These are phyloP conservation scores for Apoda limacodes DNA, from an alignment of 2,888 invertebrate genomes.

Conservation along the genomic window DNA sequence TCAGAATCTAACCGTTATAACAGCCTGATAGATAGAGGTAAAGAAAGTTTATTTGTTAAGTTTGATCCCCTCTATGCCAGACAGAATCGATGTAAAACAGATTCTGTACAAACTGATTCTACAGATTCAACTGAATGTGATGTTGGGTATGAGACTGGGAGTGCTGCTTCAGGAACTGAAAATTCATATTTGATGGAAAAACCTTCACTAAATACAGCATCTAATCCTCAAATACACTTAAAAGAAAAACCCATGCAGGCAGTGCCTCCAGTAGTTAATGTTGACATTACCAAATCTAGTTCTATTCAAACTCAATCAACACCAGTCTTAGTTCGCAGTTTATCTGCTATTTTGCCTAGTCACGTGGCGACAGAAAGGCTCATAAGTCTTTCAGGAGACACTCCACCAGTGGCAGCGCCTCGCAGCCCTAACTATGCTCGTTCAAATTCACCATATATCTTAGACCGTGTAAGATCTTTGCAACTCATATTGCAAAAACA, in stretches of 20 bases:
- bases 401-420: conserved; percentile 50
- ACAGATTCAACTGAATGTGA: conserved; percentile 41
- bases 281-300: conserved; percentile 29
- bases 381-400: conserved; percentile 47
- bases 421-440: conserved; percentile 39
- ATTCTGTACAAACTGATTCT: conserved; percentile 27
- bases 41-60: conserved; percentile 76
- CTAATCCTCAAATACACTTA: conserved; percentile 24
- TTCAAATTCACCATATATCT: conserved; percentile 30
- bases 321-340: conserved; percentile 50
- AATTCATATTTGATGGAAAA: conserved; percentile 31
- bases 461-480: conserved; percentile 43
- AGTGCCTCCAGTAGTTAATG: conserved; percentile 49
- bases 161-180: conserved; percentile 41
- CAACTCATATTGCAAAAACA: conserved; percentile 49
- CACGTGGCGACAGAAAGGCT: conserved; percentile 52
- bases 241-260: conserved; percentile 56
- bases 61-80: conserved; percentile 69
- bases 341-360: conserved; percentile 53
- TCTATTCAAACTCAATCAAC: conserved; percentile 26
- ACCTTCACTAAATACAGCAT: conserved; percentile 37
- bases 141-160: conserved; percentile 57
- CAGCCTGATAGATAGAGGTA: conserved; percentile 45
- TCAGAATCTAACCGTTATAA: conserved; percentile 45
- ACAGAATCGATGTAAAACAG: conserved; percentile 27